A percentile compares a stretch with the other conserved stretches of the same genome.
Evolutionary conservation across 2,888 invertebrate genomes (phyloP).

Genomic region (Bimastos eiseni): DNA sequence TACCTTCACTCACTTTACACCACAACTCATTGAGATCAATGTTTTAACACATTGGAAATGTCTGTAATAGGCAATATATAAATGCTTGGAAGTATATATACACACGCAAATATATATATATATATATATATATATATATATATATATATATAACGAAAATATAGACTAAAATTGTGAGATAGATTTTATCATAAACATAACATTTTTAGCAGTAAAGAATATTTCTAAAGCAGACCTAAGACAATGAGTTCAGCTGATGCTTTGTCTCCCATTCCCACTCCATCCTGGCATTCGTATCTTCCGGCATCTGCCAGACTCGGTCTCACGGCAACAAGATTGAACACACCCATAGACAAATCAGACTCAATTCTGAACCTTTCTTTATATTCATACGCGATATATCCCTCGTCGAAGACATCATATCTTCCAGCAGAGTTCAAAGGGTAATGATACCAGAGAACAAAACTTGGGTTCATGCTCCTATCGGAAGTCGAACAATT

Average conservation of each 20-base stretch:
- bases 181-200: no score
- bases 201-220: no score
- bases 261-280: background rate
- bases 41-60: no score
- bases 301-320: background rate
- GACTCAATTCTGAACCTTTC: background rate
- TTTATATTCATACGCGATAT: background rate
- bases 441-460: slow-evolving; percentile 5
- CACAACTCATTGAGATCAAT: no score
- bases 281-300: background rate
- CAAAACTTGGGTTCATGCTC: background rate
- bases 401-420: background rate
- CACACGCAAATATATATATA: no score
- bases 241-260: background rate
- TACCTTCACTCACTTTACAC: no score
- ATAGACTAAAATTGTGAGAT: no score
- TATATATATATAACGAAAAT: no score
- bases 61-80: no score
- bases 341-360: background rate
- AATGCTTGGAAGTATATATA: no score
- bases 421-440: background rate
- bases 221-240: background rate
- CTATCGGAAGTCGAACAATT: background rate
- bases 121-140: no score
- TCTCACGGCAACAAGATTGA: background rate